phyloP scores from a whole-genome alignment of 2,888 invertebrate genomes.

The Melinaea marsaeus region DNA sequence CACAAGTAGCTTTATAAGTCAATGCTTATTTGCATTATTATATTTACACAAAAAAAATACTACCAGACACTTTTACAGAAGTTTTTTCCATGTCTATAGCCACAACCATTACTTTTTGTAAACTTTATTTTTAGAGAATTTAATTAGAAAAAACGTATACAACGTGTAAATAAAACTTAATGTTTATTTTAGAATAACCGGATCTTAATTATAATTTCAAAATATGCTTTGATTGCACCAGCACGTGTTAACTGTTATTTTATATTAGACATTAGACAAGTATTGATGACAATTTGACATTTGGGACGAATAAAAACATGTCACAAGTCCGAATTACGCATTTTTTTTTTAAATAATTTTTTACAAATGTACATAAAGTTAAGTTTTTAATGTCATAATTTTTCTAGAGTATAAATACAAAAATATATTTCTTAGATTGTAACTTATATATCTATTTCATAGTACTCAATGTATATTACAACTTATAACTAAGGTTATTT shows the following conservation, averaged over 20 bases:
- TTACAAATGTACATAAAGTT: too few species aligned
- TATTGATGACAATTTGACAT: neutral
- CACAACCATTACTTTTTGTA: neutral
- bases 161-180: neutral
- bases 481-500: neutral
- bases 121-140: neutral
- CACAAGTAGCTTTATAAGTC: neutral
- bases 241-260: neutral
- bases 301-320: neutral
- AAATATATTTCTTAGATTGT: neutral
- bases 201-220: neutral
- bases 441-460: neutral
- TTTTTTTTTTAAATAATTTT: neutral
- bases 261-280: neutral
- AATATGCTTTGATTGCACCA: neutral
- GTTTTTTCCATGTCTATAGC: neutral
- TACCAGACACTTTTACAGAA: conserved; percentile 2
- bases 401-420: too few species aligned
- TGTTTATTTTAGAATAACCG: neutral
- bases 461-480: neutral
- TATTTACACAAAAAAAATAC: neutral
- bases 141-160: neutral
- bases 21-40: neutral
- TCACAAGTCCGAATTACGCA: neutral
- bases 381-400: too few species aligned